A percentile compares a stretch with the other conserved stretches of the same genome.
Evolutionary conservation across 2,113 vertebrate species (phyloP).

Genomic region (Neogobius melanostomus): DNA sequence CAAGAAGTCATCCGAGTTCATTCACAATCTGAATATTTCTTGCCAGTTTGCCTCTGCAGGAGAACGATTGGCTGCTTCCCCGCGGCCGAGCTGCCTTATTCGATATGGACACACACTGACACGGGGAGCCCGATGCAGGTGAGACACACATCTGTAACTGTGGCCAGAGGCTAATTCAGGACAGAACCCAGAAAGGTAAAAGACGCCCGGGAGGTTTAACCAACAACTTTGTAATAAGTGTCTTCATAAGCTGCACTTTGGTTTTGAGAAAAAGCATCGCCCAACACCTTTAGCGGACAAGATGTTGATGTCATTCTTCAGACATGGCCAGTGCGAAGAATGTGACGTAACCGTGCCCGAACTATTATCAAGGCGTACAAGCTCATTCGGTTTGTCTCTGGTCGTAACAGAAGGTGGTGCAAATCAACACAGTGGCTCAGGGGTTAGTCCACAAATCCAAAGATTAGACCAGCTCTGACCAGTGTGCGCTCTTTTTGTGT

Average conservation of each 20-base stretch:
- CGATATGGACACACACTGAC: slow-evolving; percentile 27
- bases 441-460: too few relatives aligned
- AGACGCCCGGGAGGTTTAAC: background rate
- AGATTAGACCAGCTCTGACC: too few relatives aligned
- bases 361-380: too few relatives aligned
- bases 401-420: too few relatives aligned
- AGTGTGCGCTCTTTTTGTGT: too few relatives aligned
- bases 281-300: background rate
- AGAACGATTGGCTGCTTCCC: slow-evolving; percentile 25
- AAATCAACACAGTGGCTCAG: too few relatives aligned
- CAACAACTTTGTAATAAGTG: background rate
- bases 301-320: background rate
- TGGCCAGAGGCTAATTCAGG: background rate
- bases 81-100: slow-evolving; percentile 11
- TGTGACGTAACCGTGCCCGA: background rate
- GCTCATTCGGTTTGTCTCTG: too few relatives aligned
- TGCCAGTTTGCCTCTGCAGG: slow-evolving; percentile 30
- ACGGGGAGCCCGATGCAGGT: slow-evolving; percentile 4
- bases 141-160: slow-evolving; percentile 22
- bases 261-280: background rate
- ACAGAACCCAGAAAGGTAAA: background rate
- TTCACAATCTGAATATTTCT: background rate
- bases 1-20: slow-evolving; percentile 20
- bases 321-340: background rate
- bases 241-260: background rate